These are phyloP conservation scores for Drosophila parvula DNA, from an alignment of 1,140 invertebrate species.

Conservation along the genomic window DNA sequence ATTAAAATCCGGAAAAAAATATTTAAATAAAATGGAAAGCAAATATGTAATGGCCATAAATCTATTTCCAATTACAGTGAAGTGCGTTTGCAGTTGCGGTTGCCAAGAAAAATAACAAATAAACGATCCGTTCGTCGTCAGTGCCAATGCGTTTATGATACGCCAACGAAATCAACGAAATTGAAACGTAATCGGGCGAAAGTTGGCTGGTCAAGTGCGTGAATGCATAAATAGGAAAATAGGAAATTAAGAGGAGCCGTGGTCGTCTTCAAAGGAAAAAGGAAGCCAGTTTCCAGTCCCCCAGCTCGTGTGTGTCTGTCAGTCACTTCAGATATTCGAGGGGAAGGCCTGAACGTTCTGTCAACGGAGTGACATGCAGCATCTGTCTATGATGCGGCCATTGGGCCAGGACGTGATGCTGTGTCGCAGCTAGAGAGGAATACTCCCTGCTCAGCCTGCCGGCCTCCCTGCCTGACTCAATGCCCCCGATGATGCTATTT, in stretches of 20 bases:
- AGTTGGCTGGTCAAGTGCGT: slow-evolving; percentile 43
- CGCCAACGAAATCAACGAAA: slow-evolving; percentile 51
- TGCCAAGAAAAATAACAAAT: slow-evolving; percentile 43
- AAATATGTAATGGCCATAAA: slow-evolving; percentile 38
- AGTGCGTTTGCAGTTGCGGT: slow-evolving; percentile 39
- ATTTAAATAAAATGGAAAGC: slow-evolving; percentile 37
- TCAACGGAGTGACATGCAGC: slow-evolving; percentile 81
- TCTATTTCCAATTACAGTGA: slow-evolving; percentile 58
- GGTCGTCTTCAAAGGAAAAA: slow-evolving; percentile 68
- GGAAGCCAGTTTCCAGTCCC: slow-evolving; percentile 34
- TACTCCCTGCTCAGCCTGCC: slow-evolving; percentile 12
- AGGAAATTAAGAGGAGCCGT: slow-evolving; percentile 31
- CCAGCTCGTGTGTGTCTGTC: slow-evolving; percentile 13
- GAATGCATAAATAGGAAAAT: slow-evolving; percentile 36
- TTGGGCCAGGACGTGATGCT: slow-evolving; percentile 76
- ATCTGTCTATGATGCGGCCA: slow-evolving; percentile 77
- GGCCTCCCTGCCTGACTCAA: neutral
- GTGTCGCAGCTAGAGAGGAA: slow-evolving; percentile 57
- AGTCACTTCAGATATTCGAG: slow-evolving; percentile 6
- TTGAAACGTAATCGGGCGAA: slow-evolving; percentile 80
- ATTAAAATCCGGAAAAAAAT: slow-evolving; percentile 47
- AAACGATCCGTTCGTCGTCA: slow-evolving; percentile 33
- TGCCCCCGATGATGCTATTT: slow-evolving; percentile 69
- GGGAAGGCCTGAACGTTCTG: slow-evolving; percentile 70
- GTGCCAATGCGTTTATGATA: slow-evolving; percentile 54